Percentiles rank a stretch among this genome's conserved stretches.
Conservation (phyloP, 2,113 vertebrate genomes). For the Gnathonemus echidnorhynchus region DNA sequence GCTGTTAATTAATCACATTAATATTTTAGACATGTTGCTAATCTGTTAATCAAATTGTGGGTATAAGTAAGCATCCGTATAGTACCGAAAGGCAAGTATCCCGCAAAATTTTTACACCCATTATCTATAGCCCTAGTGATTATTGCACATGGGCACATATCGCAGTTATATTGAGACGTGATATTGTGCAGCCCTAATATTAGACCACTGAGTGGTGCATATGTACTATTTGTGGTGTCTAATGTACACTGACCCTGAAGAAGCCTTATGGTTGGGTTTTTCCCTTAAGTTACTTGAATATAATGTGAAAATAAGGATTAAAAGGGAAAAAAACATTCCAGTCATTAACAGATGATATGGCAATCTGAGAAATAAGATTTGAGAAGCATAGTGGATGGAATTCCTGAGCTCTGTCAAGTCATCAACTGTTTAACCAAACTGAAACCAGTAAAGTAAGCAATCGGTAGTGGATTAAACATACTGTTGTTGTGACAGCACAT, state of each 20-base stretch:
- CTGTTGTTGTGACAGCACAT: neutral
- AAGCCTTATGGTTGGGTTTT: neutral
- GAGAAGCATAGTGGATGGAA: neutral
- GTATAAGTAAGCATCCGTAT: neutral
- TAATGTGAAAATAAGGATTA: too few relatives aligned
- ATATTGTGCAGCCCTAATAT: neutral
- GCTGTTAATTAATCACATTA: neutral
- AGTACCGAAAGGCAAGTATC: neutral
- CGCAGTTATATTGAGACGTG: neutral
- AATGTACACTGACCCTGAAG: neutral
- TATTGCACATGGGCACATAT: neutral
- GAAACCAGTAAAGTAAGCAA: neutral
- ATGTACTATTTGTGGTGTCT: neutral
- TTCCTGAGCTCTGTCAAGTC: neutral
- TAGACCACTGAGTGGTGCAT: neutral
- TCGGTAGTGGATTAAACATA: neutral
- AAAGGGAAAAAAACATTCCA: too few relatives aligned
- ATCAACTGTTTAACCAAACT: neutral
- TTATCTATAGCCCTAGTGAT: neutral
- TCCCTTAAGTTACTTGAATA: too few relatives aligned
- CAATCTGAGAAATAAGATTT: too few relatives aligned
- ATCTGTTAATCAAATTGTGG: neutral
- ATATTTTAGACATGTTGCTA: neutral
- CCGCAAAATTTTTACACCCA: neutral
- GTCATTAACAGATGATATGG: too few relatives aligned